Evolutionary conservation across 1,140 invertebrate species (phyloP).

Genomic region (Cherax quadricarinatus): DNA sequence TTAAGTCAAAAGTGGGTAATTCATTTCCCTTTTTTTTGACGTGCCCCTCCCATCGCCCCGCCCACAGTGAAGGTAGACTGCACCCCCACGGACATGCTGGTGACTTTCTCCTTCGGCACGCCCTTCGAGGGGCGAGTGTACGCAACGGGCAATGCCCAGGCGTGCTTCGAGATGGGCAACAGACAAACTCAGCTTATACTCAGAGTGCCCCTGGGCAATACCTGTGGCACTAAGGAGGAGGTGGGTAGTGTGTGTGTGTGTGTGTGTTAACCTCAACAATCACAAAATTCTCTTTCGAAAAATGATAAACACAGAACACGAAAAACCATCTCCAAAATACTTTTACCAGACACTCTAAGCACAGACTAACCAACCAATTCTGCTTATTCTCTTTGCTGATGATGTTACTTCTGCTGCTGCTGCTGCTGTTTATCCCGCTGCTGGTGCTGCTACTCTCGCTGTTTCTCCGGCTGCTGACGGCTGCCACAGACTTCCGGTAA

Average conservation of each 20-base stretch:
- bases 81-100: slow-evolving; percentile 79
- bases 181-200: slow-evolving; percentile 77
- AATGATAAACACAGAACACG: no score
- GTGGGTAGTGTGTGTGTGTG: slow-evolving; percentile 48
- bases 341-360: no score
- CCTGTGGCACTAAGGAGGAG: slow-evolving; percentile 79
- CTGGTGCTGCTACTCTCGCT: no score
- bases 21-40: neutral
- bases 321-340: no score
- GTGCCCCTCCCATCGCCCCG: neutral
- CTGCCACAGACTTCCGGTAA: slow-evolving; percentile 76
- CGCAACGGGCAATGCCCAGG: slow-evolving; percentile 79
- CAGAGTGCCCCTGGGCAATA: slow-evolving; percentile 78
- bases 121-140: slow-evolving; percentile 79
- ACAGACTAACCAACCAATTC: no score
- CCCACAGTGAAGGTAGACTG: slow-evolving; percentile 79
- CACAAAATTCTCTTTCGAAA: neutral
- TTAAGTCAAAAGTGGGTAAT: no score
- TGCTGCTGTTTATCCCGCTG: no score
- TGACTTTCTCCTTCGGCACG: slow-evolving; percentile 78
- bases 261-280: neutral
- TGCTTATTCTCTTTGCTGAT: no score
- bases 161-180: slow-evolving; percentile 79
- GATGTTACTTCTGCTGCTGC: no score
- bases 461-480: no score